A percentile compares a stretch with the other conserved stretches of the same genome.
Evolutionary conservation across 2,888 invertebrate species (phyloP).

Genomic region (Calameuta filiformis): DNA sequence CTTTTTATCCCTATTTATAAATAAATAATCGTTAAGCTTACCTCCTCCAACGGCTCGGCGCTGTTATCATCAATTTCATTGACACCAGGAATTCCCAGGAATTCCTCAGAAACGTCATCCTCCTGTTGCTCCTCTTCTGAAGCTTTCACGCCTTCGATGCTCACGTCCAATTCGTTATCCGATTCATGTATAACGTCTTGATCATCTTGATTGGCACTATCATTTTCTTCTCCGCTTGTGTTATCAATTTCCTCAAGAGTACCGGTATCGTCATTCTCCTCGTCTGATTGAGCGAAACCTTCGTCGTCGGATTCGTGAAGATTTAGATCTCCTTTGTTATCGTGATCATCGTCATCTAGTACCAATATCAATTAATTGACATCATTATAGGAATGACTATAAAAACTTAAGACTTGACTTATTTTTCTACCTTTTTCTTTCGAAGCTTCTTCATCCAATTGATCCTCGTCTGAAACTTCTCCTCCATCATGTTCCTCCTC

Average conservation of each 20-base stretch:
- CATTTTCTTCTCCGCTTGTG: conserved; percentile 45
- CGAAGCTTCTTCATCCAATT: conserved; percentile 38
- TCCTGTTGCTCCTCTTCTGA: conserved; percentile 45
- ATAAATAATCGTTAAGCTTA: conserved; percentile 29
- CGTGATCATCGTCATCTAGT: not conserved
- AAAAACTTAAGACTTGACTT: not conserved
- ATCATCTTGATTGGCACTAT: conserved; percentile 41
- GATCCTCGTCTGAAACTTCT: conserved; percentile 44
- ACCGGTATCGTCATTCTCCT: conserved; percentile 28
- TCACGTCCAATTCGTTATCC: conserved; percentile 35
- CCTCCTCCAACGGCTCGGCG: conserved; percentile 61
- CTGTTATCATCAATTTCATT: conserved; percentile 53
- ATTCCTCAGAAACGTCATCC: conserved; percentile 43
- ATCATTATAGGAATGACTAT: not conserved
- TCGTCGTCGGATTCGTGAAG: conserved; percentile 13
- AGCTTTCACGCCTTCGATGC: conserved; percentile 33
- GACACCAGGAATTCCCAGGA: conserved; percentile 45
- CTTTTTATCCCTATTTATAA: not conserved
- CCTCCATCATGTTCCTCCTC: conserved; percentile 36
- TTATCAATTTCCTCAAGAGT: conserved; percentile 44
- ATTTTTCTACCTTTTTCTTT: conserved; percentile 39
- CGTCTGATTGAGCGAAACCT: conserved; percentile 36
- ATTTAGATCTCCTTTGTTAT: not conserved
- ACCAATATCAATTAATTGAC: not conserved
- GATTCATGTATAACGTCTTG: conserved; percentile 32